Evolutionary conservation across 2,113 vertebrate genomes (phyloP).

Genomic region (Ochotona princeps): DNA sequence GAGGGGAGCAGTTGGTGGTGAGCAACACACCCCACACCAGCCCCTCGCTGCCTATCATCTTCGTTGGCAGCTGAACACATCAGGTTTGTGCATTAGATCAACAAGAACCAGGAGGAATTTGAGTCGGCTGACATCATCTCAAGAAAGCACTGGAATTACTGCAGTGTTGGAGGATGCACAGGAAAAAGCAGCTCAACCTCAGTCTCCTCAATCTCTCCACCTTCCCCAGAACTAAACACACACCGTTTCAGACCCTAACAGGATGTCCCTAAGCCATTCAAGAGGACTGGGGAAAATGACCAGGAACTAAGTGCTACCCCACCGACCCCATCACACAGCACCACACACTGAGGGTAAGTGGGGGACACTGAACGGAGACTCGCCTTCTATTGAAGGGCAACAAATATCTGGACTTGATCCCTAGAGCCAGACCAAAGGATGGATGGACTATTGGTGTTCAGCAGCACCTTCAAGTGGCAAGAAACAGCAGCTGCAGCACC

Average conservation of each 20-base stretch:
- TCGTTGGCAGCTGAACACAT: background rate
- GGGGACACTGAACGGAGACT: too few relatives aligned
- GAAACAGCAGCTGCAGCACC: background rate
- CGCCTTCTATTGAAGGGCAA: background rate
- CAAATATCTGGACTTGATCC: background rate
- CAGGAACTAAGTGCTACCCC: background rate
- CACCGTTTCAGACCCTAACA: background rate
- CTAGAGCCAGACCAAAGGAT: accelerated
- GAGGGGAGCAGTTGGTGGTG: background rate
- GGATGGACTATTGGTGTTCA: background rate
- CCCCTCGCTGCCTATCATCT: background rate
- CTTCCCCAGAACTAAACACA: background rate
- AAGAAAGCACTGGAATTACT: background rate
- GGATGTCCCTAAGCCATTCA: background rate
- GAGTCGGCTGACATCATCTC: background rate
- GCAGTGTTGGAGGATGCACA: background rate
- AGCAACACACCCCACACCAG: background rate
- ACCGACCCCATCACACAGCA: background rate
- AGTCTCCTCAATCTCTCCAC: background rate
- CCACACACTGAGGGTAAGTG: background rate
- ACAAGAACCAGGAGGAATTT: background rate
- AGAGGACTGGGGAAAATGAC: background rate
- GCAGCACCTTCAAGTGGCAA: background rate
- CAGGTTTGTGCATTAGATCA: background rate
- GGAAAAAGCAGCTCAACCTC: background rate